phyloP scores from a whole-genome alignment of 1,140 invertebrate species.

The Luehdorfia chinensis region DNA sequence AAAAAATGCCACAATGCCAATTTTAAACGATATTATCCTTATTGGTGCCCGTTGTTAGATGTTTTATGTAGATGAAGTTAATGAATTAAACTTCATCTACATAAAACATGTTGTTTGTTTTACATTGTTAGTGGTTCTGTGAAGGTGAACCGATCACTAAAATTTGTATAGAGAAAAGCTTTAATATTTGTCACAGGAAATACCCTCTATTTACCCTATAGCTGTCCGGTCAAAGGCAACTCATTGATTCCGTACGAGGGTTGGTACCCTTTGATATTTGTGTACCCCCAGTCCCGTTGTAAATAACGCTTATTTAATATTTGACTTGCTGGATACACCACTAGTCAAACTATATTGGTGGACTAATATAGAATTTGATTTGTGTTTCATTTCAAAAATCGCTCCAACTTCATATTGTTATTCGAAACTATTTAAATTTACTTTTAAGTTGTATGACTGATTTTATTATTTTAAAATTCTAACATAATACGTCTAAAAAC shows the following conservation, averaged over 20 bases:
- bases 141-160: conserved; percentile 16
- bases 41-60: too few species aligned
- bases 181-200: conserved; percentile 60
- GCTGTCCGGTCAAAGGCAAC: conserved; percentile 48
- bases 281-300: conserved; percentile 25
- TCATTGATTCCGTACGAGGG: conserved; percentile 46
- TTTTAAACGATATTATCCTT: too few species aligned
- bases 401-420: too few species aligned
- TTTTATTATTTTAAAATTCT: too few species aligned
- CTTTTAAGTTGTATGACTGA: too few species aligned
- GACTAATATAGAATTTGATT: not conserved
- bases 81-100: too few species aligned
- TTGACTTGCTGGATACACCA: conserved; percentile 19
- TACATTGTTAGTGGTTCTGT: too few species aligned
- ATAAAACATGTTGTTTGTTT: too few species aligned
- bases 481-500: too few species aligned
- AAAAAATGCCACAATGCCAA: too few species aligned
- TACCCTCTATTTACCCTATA: conserved; percentile 50
- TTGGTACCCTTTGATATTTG: conserved; percentile 34
- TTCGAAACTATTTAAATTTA: too few species aligned
- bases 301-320: conserved; percentile 44
- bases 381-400: conserved; percentile 1
- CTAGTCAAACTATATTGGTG: conserved; percentile 16
- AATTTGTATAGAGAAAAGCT: conserved; percentile 25
- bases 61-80: too few species aligned